A percentile compares a stretch with the other conserved stretches of the same genome.
These are phyloP conservation scores for Zapornia atra DNA, from an alignment of 2,113 vertebrate species.

Conservation along the genomic window DNA sequence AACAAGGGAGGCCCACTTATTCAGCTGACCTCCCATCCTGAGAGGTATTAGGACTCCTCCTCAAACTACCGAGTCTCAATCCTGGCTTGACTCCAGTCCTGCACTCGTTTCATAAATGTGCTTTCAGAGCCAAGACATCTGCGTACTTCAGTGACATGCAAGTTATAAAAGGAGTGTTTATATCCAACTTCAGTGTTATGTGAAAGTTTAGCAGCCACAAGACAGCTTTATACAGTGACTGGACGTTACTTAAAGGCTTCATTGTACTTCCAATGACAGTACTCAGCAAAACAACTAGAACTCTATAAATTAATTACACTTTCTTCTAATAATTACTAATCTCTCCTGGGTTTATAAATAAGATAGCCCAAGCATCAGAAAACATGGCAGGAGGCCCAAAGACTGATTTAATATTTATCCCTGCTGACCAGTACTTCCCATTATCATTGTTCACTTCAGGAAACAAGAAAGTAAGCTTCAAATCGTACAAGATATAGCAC, in stretches of 20 bases:
- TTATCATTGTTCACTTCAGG: background rate
- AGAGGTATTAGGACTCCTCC: constrained; percentile 51
- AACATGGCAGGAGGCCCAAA: constrained; percentile 28
- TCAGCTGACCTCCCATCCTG: constrained; percentile 54
- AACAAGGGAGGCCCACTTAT: constrained; percentile 37
- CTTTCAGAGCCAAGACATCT: constrained; percentile 75
- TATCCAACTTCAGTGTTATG: constrained; percentile 63
- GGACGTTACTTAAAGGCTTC: constrained; percentile 64
- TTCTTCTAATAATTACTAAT: constrained; percentile 61
- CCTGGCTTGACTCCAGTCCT: constrained; percentile 61
- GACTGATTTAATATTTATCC: constrained; percentile 7
- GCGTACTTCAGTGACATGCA: constrained; percentile 55
- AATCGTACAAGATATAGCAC: background rate
- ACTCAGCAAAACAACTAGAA: constrained; percentile 38
- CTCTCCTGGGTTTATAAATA: constrained; percentile 21
- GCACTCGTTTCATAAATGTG: constrained; percentile 55
- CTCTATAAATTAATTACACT: constrained; percentile 65
- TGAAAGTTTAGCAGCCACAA: constrained; percentile 70
- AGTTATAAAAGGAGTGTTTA: constrained; percentile 76
- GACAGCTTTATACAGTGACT: constrained; percentile 64
- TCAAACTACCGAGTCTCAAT: constrained; percentile 50
- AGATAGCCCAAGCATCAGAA: constrained; percentile 12
- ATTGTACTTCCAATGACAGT: constrained; percentile 63
- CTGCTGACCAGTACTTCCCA: constrained; percentile 31
- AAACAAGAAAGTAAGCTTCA: background rate